Percentiles rank a stretch among this genome's conserved stretches.
phyloP scores from a whole-genome alignment of 2,888 invertebrate species.

The Ectemnius continuus region DNA sequence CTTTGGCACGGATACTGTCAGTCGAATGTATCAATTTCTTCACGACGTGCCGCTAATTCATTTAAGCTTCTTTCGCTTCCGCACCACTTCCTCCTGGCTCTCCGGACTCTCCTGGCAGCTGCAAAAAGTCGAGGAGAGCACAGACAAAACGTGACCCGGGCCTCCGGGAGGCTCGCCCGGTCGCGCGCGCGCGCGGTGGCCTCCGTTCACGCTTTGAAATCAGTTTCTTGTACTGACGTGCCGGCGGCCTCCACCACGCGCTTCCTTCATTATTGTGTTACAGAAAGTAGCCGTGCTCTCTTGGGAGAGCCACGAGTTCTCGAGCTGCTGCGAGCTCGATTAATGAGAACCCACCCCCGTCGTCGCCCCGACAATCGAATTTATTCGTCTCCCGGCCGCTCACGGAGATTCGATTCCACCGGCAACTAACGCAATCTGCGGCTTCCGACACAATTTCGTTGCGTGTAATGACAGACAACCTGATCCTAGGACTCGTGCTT shows the following conservation, averaged over 20 bases:
- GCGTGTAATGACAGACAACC: too few relatives aligned
- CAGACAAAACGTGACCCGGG: conserved; percentile 12
- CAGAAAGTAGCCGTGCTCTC: not conserved
- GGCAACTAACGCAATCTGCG: too few relatives aligned
- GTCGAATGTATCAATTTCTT: conserved; percentile 28
- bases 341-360: too few relatives aligned
- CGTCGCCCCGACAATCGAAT: too few relatives aligned
- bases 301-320: not conserved
- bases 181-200: conserved; percentile 1
- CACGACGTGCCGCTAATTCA: conserved; percentile 40
- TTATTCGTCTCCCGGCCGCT: too few relatives aligned
- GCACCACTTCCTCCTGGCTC: not conserved
- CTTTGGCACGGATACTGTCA: not conserved
- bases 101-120: not conserved
- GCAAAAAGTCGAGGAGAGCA: not conserved
- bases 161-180: too few relatives aligned
- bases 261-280: conserved; percentile 13
- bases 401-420: too few relatives aligned
- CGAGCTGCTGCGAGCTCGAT: not conserved
- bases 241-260: conserved; percentile 50
- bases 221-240: conserved; percentile 50
- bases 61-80: conserved; percentile 32
- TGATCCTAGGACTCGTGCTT: too few relatives aligned
- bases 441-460: too few relatives aligned
- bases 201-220: conserved; percentile 28